These are phyloP conservation scores for Malurus alboscapulatus DNA, from an alignment of 2,113 vertebrate genomes.

Conservation along the genomic window DNA sequence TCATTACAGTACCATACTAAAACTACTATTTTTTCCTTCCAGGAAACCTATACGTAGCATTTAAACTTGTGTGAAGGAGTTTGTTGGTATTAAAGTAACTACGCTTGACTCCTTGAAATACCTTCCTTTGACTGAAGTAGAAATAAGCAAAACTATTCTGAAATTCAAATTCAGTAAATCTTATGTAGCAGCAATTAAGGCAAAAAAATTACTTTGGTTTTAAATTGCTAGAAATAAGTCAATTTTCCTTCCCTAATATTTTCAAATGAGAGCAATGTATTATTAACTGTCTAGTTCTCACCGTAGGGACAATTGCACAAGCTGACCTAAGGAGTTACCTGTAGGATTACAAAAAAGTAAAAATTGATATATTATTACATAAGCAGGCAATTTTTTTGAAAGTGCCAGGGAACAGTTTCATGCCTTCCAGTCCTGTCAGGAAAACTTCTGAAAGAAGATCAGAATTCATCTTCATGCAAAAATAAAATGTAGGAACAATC, in stretches of 20 bases:
- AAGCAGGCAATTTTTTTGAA: not conserved
- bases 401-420: not conserved
- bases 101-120: not conserved
- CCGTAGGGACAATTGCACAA: not conserved
- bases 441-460: not conserved
- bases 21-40: not conserved
- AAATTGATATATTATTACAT: not conserved
- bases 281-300: not conserved
- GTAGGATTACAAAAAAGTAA: not conserved
- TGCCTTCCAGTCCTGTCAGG: not conserved
- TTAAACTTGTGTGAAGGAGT: not conserved
- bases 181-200: conserved; percentile 8
- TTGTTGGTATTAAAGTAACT: not conserved
- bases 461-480: not conserved
- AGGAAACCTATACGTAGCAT: not conserved
- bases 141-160: not conserved
- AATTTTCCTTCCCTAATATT: not conserved
- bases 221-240: not conserved
- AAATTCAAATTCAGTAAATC: conserved; percentile 27
- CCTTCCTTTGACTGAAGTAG: not conserved
- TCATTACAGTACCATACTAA: not conserved
- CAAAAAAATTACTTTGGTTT: not conserved
- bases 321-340: not conserved
- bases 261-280: not conserved
- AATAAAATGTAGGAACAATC: not conserved